Conservation (phyloP, 2,113 vertebrate genomes). For the Pimephales promelas region DNA sequence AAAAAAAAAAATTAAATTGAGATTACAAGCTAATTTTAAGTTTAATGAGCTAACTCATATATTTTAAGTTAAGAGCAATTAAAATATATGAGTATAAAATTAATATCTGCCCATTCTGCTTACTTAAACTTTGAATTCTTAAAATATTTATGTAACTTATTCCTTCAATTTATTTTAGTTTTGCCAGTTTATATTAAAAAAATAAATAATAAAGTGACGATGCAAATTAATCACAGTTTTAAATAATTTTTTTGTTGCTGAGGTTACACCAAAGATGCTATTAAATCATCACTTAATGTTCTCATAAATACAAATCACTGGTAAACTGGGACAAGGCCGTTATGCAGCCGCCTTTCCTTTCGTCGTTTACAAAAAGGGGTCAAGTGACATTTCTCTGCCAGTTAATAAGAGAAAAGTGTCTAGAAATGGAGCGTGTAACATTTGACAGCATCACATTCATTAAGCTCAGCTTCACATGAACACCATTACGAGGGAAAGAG, state of each 20-base stretch:
- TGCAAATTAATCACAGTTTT: too few species aligned
- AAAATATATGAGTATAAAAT: too few species aligned
- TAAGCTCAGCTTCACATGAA: conserved; percentile 15
- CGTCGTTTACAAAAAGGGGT: neutral
- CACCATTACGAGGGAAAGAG: neutral
- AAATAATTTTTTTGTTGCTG: neutral
- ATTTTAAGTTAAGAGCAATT: too few species aligned
- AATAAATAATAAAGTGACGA: too few species aligned
- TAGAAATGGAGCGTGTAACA: neutral
- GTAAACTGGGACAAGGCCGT: neutral
- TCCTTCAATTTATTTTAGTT: too few species aligned
- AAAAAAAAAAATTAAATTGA: too few species aligned
- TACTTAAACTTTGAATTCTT: too few species aligned
- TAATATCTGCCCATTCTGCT: too few species aligned
- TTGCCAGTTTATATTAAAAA: too few species aligned
- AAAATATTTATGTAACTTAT: too few species aligned
- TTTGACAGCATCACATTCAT: neutral
- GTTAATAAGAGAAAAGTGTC: neutral
- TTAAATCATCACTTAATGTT: neutral
- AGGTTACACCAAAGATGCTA: neutral
- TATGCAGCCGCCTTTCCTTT: neutral
- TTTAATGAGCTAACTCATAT: too few species aligned
- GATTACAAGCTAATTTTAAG: too few species aligned
- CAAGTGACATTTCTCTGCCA: conserved; percentile 12
- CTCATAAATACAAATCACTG: neutral